phyloP scores from a whole-genome alignment of 2,797 vertebrate genomes.

The Vultur gryphus region DNA sequence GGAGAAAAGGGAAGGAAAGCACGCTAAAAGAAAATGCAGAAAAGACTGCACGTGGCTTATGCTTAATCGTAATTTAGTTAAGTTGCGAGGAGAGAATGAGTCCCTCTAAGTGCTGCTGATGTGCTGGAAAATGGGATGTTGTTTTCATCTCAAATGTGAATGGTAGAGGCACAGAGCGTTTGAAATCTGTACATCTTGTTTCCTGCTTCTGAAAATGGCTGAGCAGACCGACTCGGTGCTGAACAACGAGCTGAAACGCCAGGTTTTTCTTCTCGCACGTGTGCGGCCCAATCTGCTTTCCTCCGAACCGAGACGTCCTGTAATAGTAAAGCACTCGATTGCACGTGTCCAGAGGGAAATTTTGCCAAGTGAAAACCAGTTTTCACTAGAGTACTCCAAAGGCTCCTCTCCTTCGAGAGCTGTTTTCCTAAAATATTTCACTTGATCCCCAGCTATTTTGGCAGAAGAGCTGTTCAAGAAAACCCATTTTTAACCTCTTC shows the following conservation, averaged over 20 bases:
- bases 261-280: fast-evolving
- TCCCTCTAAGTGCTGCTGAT: background rate
- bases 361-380: background rate
- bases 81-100: background rate
- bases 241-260: background rate
- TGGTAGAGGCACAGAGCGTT: background rate
- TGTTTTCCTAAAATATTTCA: background rate
- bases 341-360: background rate
- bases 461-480: background rate
- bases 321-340: fast-evolving
- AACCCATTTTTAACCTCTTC: background rate
- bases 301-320: background rate
- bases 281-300: background rate
- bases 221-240: background rate
- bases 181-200: background rate
- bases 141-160: background rate
- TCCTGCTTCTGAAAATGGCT: background rate
- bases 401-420: background rate
- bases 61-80: background rate
- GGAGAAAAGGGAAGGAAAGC: background rate
- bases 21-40: fast-evolving
- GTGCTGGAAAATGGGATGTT: background rate
- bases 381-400: background rate
- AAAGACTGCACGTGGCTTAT: background rate
- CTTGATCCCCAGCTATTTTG: background rate